Conservation (phyloP, 2,113 vertebrate species). For the Pterocles burchelli region DNA sequence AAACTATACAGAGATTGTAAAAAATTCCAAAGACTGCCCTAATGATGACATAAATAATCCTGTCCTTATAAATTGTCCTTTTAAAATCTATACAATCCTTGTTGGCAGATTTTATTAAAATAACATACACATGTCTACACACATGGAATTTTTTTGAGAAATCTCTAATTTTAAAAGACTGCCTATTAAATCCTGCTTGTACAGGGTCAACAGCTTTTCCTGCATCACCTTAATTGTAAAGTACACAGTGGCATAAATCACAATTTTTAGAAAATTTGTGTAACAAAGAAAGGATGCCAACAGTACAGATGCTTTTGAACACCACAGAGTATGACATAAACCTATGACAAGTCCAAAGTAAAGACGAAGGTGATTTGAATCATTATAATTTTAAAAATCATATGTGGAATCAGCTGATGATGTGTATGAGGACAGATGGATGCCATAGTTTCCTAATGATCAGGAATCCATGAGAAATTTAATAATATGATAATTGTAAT, state of each 20-base stretch:
- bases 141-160: not conserved
- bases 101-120: not conserved
- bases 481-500: not conserved
- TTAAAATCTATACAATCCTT: not conserved
- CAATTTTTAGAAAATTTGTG: not conserved
- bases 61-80: not conserved
- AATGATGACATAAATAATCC: not conserved
- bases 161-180: not conserved
- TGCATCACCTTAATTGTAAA: not conserved
- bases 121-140: fast-evolving
- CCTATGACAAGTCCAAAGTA: not conserved
- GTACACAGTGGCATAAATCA: not conserved
- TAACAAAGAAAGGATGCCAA: not conserved
- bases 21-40: not conserved
- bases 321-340: not conserved
- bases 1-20: not conserved
- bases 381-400: not conserved
- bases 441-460: not conserved
- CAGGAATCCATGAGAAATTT: not conserved
- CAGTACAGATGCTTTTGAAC: not conserved
- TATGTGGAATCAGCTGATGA: not conserved
- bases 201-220: not conserved
- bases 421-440: not conserved
- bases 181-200: fast-evolving
- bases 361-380: not conserved